A percentile compares a stretch with the other conserved stretches of the same genome.
These are phyloP conservation scores for Apeira syringaria DNA, from an alignment of 2,888 invertebrate genomes.

Conservation along the genomic window DNA sequence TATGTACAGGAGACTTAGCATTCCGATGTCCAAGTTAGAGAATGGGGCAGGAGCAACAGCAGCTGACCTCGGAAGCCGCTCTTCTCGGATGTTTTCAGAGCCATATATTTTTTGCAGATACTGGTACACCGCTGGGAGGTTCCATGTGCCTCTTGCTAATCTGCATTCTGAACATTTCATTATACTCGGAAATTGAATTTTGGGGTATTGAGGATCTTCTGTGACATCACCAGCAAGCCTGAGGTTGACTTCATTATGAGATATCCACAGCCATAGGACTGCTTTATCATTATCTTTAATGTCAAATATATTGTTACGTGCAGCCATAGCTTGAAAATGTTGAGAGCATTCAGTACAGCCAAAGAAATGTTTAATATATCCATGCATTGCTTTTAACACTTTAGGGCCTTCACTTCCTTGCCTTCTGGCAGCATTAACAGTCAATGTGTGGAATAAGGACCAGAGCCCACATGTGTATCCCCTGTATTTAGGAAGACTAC, in stretches of 20 bases:
- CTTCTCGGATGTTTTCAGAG: constrained; percentile 50
- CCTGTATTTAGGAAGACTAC: constrained; percentile 88
- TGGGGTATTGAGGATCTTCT: constrained; percentile 95
- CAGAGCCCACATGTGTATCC: constrained; percentile 98
- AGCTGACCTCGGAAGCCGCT: constrained; percentile 43
- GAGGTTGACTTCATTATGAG: constrained; percentile 96
- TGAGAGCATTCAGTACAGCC: constrained; percentile 95
- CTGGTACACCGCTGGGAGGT: constrained; percentile 84
- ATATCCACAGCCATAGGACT: constrained; percentile 96
- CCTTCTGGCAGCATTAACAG: constrained; percentile 88
- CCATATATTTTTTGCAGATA: constrained; percentile 84
- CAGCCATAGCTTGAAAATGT: constrained; percentile 95
- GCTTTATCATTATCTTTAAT: constrained; percentile 89
- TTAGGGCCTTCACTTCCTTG: constrained; percentile 84
- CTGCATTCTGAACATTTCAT: constrained; percentile 88
- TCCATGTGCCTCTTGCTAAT: constrained; percentile 83
- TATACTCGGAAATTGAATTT: constrained; percentile 92
- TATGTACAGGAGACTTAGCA: constrained; percentile 90
- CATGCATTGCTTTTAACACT: constrained; percentile 92
- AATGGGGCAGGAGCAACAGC: constrained; percentile 74
- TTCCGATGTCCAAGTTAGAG: constrained; percentile 88
- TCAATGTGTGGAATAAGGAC: constrained; percentile 96
- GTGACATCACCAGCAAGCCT: constrained; percentile 93
- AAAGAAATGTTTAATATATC: constrained; percentile 96
- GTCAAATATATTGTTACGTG: constrained; percentile 86